Evolutionary conservation across 2,888 invertebrate genomes (phyloP), one percentile per base, ranked within the genome.

Genomic region (Pristionchus mayeri): DNA sequence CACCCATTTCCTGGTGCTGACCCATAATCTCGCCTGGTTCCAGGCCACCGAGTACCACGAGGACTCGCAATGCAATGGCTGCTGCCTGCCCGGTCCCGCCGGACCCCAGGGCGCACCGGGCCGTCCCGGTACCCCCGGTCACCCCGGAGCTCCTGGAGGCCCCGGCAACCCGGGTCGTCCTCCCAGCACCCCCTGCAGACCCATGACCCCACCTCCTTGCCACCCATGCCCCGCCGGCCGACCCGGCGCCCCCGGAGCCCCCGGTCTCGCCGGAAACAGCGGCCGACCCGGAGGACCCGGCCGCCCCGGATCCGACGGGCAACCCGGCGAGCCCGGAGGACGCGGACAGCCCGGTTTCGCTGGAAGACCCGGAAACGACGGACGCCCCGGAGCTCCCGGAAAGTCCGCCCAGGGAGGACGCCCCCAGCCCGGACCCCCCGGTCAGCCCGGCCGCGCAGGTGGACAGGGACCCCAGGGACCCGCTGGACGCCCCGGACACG

Each of bases 81-180:
- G 81, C 85, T 87, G 87, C 76, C 80, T 87, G 30, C 87, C 87
- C 40, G 87, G 87, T 13, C 85, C 87, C 44, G 83, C 87, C 16
- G 87, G 87, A n/a, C 87, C 87, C 3, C 40, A 71, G 24, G 87
- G 87, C 1, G 40, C 82, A 2, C 81, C 87, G n/a, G 87, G 87
- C 27, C 44, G 84, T 3, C 86, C 87, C 13, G 87, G 88, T 24
- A 63, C 80, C 9, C 87, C 87, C 80, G 87, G 86, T 4, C 79
- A 63, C 34, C 86, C 85, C 60, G 87, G 86, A 27, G 63, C 86
- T 21, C 81, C 81, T 37, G 81, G 81, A 27, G 60, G 57, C 21
- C 81, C 81, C 63, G 81, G 81, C 4, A 82, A 82, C 81, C 81
- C 81, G n/a, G 81, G 81, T 24, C 81, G 81, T 40, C 81, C 81